Evolutionary conservation across 2,888 invertebrate genomes (phyloP), one percentile per base, ranked within the genome.

Genomic region (Thera obeliscata): DNA sequence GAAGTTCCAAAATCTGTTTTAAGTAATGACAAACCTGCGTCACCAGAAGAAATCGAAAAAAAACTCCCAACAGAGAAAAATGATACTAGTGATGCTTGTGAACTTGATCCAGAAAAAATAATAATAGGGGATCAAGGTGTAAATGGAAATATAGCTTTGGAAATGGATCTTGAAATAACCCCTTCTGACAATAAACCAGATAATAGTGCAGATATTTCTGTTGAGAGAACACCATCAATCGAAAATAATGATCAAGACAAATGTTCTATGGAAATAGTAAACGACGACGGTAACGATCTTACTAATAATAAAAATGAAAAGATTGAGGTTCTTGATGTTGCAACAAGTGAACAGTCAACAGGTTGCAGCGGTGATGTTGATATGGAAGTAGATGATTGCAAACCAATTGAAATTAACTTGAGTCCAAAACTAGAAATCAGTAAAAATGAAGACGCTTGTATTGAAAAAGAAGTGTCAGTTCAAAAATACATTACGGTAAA

Each of bases 401-500:
- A 60, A 50, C 41, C 35, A 50, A 9, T 50, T 41, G 11, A 22
- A 22, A 22, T 22, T 1, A 22, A 22, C 22, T 22, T 3, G 64
- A 46, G 6, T 22, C 35, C 54, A 54, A 46, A 12, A 43, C 3
- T 11, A 48, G 38, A 59, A 54, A 33, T 11, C 5, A 46, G 11
- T 33, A 35, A 22, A 22, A 55, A 8, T 54, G 4, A 35, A 38
- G 11, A 55, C 1, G 9, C 46, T 33, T 22, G 3, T 55, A 54
- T 33, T 54, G 52, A 57, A 12, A 50, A 43, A 12, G 3, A 33
- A 36, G 0, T 54, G 8, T 5, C 43, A 6, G 46, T 36, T 9
- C 58, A 58, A 59, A 64, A 55, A 59, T 55, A 55, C 33, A 48
- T 59, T 3, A 55, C 59, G 36, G 59, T 55, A 12, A 64, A 54